A percentile compares a stretch with the other conserved stretches of the same genome.
Conservation (phyloP, 2,888 invertebrate genomes). For the Heliconius erato region DNA sequence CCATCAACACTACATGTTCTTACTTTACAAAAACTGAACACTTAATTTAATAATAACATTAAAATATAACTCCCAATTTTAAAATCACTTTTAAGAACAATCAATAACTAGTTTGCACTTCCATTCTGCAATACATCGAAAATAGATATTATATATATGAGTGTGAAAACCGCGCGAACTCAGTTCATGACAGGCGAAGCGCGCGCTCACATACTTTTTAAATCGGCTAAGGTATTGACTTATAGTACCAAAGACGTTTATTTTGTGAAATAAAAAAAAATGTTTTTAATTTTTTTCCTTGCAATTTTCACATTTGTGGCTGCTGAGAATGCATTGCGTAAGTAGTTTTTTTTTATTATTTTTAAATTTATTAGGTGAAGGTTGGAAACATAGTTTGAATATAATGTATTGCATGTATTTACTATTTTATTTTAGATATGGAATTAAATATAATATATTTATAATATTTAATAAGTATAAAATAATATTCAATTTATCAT, state of each 20-base stretch:
- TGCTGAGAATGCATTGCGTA: slow-evolving; percentile 62
- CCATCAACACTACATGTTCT: too few relatives aligned
- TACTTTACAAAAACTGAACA: not conserved
- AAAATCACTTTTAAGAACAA: slow-evolving; percentile 47
- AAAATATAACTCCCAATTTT: not conserved
- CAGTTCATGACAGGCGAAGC: slow-evolving; percentile 54
- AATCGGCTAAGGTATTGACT: slow-evolving; percentile 37
- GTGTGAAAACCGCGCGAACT: slow-evolving; percentile 56
- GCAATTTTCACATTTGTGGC: slow-evolving; percentile 54
- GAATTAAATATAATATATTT: too few relatives aligned
- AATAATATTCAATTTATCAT: too few relatives aligned
- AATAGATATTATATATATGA: slow-evolving; percentile 59
- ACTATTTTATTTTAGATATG: too few relatives aligned
- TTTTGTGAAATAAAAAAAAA: slow-evolving; percentile 52
- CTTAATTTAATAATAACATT: not conserved
- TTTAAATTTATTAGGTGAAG: slow-evolving; percentile 50
- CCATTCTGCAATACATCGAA: slow-evolving; percentile 55
- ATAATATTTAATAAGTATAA: too few relatives aligned
- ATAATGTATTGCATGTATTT: not conserved
- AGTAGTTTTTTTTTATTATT: slow-evolving; percentile 52
- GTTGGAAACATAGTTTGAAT: slow-evolving; percentile 23
- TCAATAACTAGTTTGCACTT: slow-evolving; percentile 53
- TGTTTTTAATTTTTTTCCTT: slow-evolving; percentile 55
- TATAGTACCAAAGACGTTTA: slow-evolving; percentile 39
- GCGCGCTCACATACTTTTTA: slow-evolving; percentile 46